Percentiles rank a stretch among this genome's conserved stretches.
Conservation (phyloP, 2,888 invertebrate species). For the Seira sanloemensis region DNA sequence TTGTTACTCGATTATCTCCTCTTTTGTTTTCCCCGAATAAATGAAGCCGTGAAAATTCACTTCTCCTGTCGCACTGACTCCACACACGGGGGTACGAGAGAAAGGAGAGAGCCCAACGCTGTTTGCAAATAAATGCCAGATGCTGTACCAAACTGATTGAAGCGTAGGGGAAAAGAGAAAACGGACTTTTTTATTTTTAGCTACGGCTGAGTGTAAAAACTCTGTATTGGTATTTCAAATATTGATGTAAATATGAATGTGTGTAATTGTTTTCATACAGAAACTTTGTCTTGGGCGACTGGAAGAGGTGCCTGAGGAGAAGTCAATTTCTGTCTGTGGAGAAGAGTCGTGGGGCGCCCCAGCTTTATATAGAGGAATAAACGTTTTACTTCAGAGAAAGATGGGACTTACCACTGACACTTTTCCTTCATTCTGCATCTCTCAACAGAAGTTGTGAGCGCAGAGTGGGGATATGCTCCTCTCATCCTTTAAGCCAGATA, state of each 20-base stretch:
- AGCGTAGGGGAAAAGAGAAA: background rate
- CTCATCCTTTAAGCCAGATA: background rate
- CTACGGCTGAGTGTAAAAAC: background rate
- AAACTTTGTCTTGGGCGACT: background rate
- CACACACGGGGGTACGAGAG: conserved; percentile 34
- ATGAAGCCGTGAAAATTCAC: conserved; percentile 29
- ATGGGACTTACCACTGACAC: conserved; percentile 40
- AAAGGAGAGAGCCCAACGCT: conserved; percentile 26
- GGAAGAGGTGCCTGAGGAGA: conserved; percentile 53
- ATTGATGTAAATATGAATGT: background rate
- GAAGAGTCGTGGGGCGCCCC: conserved; percentile 58
- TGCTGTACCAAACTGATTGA: conserved; percentile 18
- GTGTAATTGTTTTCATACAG: background rate
- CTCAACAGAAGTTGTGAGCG: background rate
- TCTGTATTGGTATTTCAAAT: background rate
- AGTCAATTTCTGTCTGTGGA: conserved; percentile 62
- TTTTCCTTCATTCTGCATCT: conserved; percentile 25
- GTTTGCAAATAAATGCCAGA: conserved; percentile 31
- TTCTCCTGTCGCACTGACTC: conserved; percentile 45
- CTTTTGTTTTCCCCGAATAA: background rate
- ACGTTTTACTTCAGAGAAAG: background rate
- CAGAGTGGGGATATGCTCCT: conserved; percentile 4
- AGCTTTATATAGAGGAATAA: conserved; percentile 56
- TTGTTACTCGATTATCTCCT: background rate
- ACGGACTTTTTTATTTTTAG: background rate